Percentiles rank a stretch among this genome's conserved stretches.
Conservation (phyloP, 2,888 invertebrate species). For the Sepiola atlantica region DNA sequence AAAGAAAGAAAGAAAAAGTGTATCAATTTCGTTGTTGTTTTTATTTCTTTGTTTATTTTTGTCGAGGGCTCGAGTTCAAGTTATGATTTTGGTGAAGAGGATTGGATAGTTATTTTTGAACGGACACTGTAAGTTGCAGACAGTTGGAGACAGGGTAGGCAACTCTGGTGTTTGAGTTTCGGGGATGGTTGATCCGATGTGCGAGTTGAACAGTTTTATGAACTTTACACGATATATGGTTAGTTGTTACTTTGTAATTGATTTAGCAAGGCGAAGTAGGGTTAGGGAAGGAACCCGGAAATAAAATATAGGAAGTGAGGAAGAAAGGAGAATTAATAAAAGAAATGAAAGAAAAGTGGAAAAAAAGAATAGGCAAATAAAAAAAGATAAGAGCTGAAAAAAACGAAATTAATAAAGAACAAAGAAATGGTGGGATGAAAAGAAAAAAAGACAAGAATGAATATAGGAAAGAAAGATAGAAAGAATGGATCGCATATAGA, state of each 20-base stretch:
- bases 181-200: neutral
- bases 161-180: neutral
- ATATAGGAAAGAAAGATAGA: no score
- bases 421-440: no score
- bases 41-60: neutral
- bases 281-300: no score
- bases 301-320: no score
- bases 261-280: neutral
- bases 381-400: no score
- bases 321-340: no score
- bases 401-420: no score
- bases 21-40: neutral
- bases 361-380: no score
- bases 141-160: neutral
- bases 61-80: neutral
- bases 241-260: neutral
- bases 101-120: neutral
- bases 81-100: neutral
- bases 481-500: no score
- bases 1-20: neutral
- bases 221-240: neutral
- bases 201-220: constrained; percentile 19
- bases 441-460: no score
- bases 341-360: no score
- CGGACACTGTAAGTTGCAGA: neutral